Evolutionary conservation across 2,888 invertebrate genomes (phyloP).

Genomic region (Galerucella pusilla): DNA sequence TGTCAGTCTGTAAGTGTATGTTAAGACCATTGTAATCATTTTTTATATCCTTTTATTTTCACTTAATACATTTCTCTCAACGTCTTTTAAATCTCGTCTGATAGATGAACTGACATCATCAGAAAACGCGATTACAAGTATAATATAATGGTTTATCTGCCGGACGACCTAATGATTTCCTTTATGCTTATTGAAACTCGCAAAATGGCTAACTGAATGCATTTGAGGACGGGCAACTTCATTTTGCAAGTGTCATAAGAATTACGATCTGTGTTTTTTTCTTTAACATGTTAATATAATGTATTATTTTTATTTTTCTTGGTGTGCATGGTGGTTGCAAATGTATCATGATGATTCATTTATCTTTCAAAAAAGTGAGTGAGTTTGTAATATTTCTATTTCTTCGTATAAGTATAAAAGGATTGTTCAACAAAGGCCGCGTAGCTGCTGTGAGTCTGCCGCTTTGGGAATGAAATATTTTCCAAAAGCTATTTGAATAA

Average conservation of each 20-base stretch:
- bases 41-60: slow-evolving; percentile 35
- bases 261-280: neutral
- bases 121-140: slow-evolving; percentile 26
- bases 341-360: neutral
- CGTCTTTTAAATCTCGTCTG: slow-evolving; percentile 29
- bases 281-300: neutral
- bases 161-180: slow-evolving; percentile 27
- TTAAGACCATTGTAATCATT: slow-evolving; percentile 31
- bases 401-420: neutral
- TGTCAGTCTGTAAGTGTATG: slow-evolving; percentile 36
- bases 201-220: slow-evolving; percentile 11
- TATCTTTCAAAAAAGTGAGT: neutral
- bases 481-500: too few relatives aligned
- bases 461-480: neutral
- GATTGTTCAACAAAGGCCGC: neutral
- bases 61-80: slow-evolving; percentile 33
- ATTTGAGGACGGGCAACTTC: slow-evolving; percentile 2
- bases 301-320: neutral
- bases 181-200: slow-evolving; percentile 27
- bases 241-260: neutral
- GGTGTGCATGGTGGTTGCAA: neutral
- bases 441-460: neutral
- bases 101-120: slow-evolving; percentile 29
- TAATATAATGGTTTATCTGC: slow-evolving; percentile 20
- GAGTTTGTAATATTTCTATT: neutral